Evolutionary conservation across 2,113 vertebrate genomes (phyloP), one percentile per base, ranked within the genome.

Genomic region (Periophthalmodon schlosseri): DNA sequence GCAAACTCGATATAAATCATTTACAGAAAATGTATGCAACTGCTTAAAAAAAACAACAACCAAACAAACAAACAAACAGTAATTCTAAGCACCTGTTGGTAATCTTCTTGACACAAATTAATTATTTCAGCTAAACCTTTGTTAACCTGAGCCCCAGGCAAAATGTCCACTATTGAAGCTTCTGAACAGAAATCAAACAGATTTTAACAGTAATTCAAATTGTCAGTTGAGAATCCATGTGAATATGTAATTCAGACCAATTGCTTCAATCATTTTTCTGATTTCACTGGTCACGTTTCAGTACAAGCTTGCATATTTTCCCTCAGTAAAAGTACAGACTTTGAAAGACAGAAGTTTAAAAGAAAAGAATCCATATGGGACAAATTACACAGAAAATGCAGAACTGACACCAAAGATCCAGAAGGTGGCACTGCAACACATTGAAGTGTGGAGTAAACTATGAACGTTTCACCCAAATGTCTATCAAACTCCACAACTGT

Each of bases 361-460:
- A 79, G 56, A 84, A 77, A 73, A 69, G 66, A 82, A 83, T 87
- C 87, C 39, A 88, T 83, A 76, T 85, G 86, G 77, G 79, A 88
- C 66, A 75, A 24, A 86, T 88, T 85, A 88, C 7, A 68, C 33
- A 7, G 36, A 61, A 73, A 74, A 86, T 47, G 46, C 63, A 80
- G 68, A 80, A 84, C 70, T 73, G 64, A 72, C 75, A 28, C 47
- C 10, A 67, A 72, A 23, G 50, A 46, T 76, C 91, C 93, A 93
- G 86, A 44, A 72, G 92, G 87, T 84, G 93, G 89, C 92, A 80
- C 81, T 92, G 84, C 73, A 85, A 75, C 75, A 85, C 68, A 66
- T 78, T n/a, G 67, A 58, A 74, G 0, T 1, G 54, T 79, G 70
- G 57, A 70, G 36, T 44, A 44, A 44, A 44, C 39, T 44, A 39